Evolutionary conservation across 2,888 invertebrate species (phyloP).

Genomic region (Nomada lathburiana): DNA sequence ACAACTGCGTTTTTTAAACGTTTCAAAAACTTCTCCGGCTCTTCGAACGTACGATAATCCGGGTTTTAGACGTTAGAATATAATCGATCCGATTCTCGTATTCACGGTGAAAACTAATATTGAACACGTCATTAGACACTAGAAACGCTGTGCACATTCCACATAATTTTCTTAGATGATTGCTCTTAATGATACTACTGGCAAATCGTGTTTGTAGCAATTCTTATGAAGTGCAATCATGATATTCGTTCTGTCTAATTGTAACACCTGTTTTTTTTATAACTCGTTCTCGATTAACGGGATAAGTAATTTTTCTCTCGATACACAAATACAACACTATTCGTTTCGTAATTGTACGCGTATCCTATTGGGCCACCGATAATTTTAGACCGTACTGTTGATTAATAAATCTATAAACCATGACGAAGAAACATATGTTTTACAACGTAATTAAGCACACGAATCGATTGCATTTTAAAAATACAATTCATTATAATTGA

Average conservation of each 20-base stretch:
- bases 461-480: slow-evolving; percentile 65
- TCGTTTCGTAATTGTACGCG: slow-evolving; percentile 17
- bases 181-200: slow-evolving; percentile 50
- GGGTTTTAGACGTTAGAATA: slow-evolving; percentile 45
- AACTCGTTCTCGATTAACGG: slow-evolving; percentile 24
- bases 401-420: slow-evolving; percentile 40
- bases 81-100: slow-evolving; percentile 41
- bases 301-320: slow-evolving; percentile 7
- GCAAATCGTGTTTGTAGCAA: slow-evolving; percentile 43
- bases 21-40: slow-evolving; percentile 60
- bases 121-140: slow-evolving; percentile 56
- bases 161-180: slow-evolving; percentile 61
- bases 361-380: neutral
- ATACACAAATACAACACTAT: slow-evolving; percentile 14
- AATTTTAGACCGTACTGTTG: slow-evolving; percentile 20
- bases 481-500: slow-evolving; percentile 61
- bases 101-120: slow-evolving; percentile 41
- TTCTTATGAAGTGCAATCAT: slow-evolving; percentile 25
- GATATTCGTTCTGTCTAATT: slow-evolving; percentile 23
- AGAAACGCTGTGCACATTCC: slow-evolving; percentile 70
- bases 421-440: slow-evolving; percentile 52
- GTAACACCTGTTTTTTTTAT: slow-evolving; percentile 35
- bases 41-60: slow-evolving; percentile 39
- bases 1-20: slow-evolving; percentile 60
- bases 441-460: slow-evolving; percentile 56